Base-by-base conservation (phyloP, 2,113 vertebrate species). In the Rhineura floridana region DNA sequence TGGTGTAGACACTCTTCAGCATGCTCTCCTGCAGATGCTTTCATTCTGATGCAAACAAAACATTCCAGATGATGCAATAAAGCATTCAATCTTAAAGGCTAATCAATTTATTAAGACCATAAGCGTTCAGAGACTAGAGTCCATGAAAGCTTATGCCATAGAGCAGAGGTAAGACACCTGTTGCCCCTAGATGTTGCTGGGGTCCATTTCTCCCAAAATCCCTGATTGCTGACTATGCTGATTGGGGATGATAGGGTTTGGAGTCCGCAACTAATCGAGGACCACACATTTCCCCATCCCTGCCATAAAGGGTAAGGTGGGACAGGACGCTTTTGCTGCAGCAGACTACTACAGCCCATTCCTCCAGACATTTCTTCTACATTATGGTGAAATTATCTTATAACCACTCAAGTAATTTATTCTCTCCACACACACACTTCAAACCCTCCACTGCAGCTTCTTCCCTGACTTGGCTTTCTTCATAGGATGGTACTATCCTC, bases 401-500 rank as follows among this genome's bases (percentile, higher is more conserved):
- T n/a, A 76, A 76, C 62, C 25, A n/a, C 84, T 86, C 21, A 36
- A 75, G 59, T 23, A 23, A 67, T 75, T 28, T 6, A 59, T 19
- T 13, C 80, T 25, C 65, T 78, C 4, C 76, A 33, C 76, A 2
- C 28, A 70, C 67, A 76, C 39, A 46, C 19, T 52, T 39, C 36
- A 21, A 46, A n/a, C 10, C 62, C 50, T 33, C 50, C 3, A 0
- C 67, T 81, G 0, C 52, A 59, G 86, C 75, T 36, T 48, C 86
- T 80, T 73, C 62, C 52, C 67, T 0, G 0, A 15, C 1, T 0
- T 0, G 81, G 6, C n/a, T 80, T 79, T 42, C 59, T 65, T 21
- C 6, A 50, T 59, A 65, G 0, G 0, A 3, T 19, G 10, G 13
- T 33, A 42, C 36, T 39, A 10, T 44, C 36, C 30, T 55, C 39